phyloP scores from a whole-genome alignment of 2,888 invertebrate species.

The Thysanoteuthis rhombus region DNA sequence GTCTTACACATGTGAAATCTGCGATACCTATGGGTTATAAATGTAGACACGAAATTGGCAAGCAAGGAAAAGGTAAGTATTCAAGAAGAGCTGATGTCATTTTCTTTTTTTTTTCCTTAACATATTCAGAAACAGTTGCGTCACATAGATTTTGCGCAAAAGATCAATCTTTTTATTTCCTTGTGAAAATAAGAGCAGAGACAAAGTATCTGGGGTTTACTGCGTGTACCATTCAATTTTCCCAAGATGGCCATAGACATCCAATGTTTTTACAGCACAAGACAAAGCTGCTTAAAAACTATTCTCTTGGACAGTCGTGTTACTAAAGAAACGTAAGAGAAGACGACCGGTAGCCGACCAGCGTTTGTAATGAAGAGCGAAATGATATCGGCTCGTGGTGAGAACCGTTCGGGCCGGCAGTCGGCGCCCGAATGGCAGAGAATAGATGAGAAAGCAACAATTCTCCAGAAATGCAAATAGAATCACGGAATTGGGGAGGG shows the following conservation, averaged over 20 bases:
- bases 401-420: neutral
- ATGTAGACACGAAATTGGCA: neutral
- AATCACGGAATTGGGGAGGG: neutral
- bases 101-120: neutral
- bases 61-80: neutral
- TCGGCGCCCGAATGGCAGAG: neutral
- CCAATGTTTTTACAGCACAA: neutral
- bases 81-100: neutral
- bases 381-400: neutral
- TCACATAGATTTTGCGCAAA: neutral
- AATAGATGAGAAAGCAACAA: neutral
- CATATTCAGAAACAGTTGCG: neutral
- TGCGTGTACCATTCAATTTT: neutral
- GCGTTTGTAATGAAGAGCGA: neutral
- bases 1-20: neutral
- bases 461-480: neutral
- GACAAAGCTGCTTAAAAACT: neutral
- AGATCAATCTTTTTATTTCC: neutral
- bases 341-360: neutral
- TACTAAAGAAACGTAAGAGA: neutral
- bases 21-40: neutral
- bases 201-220: neutral
- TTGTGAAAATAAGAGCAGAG: neutral
- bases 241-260: neutral
- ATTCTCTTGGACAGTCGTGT: neutral